Evolutionary conservation across 2,797 vertebrate genomes (phyloP).

Genomic region (Hylomyscus alleni): DNA sequence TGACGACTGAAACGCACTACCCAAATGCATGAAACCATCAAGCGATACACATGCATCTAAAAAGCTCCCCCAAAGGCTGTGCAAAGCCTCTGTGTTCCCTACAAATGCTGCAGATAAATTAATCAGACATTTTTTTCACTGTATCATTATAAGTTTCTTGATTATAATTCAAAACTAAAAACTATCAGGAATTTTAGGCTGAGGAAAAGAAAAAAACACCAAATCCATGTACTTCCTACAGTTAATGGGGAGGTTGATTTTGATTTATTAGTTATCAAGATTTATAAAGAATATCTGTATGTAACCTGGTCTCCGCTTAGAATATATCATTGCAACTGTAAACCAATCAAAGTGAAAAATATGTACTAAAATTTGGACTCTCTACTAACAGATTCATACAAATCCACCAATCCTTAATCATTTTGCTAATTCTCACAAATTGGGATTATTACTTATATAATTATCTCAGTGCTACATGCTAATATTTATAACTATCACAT

Average conservation of each 20-base stretch:
- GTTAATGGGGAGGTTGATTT: slow-evolving; percentile 53
- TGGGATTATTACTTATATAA: slow-evolving; percentile 47
- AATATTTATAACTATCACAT: slow-evolving; percentile 50
- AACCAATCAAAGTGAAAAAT: slow-evolving; percentile 72
- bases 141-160: slow-evolving; percentile 15
- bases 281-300: slow-evolving; percentile 60
- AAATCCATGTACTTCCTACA: slow-evolving; percentile 51
- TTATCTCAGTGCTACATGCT: slow-evolving; percentile 31
- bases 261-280: slow-evolving; percentile 52
- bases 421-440: slow-evolving; percentile 65
- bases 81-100: background rate
- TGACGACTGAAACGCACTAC: background rate
- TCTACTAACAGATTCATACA: slow-evolving; percentile 27
- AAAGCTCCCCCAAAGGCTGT: background rate
- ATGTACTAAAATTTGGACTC: slow-evolving; percentile 43
- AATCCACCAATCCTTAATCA: slow-evolving; percentile 48
- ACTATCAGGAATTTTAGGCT: slow-evolving; percentile 51
- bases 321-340: slow-evolving; percentile 60
- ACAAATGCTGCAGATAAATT: background rate
- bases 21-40: background rate
- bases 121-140: background rate
- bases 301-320: background rate
- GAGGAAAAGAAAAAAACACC: background rate
- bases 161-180: slow-evolving; percentile 60
- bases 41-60: background rate